Base-by-base conservation (phyloP, 2,113 vertebrate species). In the Podiceps cristatus region DNA sequence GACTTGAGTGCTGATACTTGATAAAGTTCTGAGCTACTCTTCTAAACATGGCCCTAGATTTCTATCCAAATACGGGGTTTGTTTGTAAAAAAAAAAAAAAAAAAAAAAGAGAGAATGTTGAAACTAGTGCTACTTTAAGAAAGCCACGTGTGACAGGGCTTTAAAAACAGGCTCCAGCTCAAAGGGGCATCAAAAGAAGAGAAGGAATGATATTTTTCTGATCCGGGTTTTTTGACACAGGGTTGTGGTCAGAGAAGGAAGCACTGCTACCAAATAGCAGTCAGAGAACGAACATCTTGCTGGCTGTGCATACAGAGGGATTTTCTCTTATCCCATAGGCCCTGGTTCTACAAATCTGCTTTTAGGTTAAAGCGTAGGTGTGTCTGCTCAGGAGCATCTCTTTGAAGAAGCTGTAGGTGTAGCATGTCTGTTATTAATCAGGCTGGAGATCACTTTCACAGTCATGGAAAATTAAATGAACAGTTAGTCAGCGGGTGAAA, bases 391-490 rank as follows among this genome's bases (percentile, higher is more conserved):
- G 52, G n/a, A 63, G 49, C 72, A 86, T 25, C 47, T 68, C 66
- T 94, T 86, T 86, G 86, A 72, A 85, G 45, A 77, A 87, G 31
- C 59, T 27, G 73, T 91, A 74, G 76, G 47, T 79, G 44, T 66
- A 96, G 5, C 37, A 49, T 7, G 25, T 86, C 88, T 95, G 55
- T 82, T 67, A 76, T 92, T 88, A 93, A 93, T 94, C 95, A 93
- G 66, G 40, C 31, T 77, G 74, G 28, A 74, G 29, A 94, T 72
- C 35, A 60, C 71, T 93, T 52, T 66, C 58, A 29, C 50, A 85
- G 74, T 59, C n/a, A 47, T 22, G 35, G 28, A 77, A 91, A 83
- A 83, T 27, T 7, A 94, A 93, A 67, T 31, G 13, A 96, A 60
- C 31, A 62, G 23, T 82, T 73, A 89, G 71, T 20, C 50, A 60